Evolutionary conservation across 2,888 invertebrate species (phyloP).

Genomic region (Sinelater perroti): DNA sequence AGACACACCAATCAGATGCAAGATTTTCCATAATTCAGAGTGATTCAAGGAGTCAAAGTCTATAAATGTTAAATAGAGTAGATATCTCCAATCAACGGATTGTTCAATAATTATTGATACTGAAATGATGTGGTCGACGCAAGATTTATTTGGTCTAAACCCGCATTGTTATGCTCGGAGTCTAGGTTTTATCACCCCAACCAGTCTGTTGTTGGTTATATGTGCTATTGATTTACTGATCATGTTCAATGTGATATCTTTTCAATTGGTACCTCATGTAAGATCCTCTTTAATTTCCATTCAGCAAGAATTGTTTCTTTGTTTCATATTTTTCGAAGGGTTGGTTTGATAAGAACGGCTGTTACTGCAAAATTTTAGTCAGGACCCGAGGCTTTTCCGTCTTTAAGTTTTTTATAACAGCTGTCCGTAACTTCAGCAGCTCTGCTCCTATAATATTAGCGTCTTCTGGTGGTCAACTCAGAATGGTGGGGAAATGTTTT

Average conservation of each 20-base stretch:
- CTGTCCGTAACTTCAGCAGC: neutral
- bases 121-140: no score
- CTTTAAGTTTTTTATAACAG: neutral
- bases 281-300: no score
- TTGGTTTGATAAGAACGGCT: no score
- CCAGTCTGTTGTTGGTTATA: no score
- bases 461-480: slow-evolving; percentile 2
- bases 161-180: no score
- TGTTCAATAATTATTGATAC: no score
- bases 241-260: neutral
- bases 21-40: neutral
- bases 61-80: no score
- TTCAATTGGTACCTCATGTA: neutral
- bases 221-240: neutral
- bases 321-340: no score
- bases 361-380: neutral
- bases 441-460: neutral
- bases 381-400: neutral
- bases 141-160: no score
- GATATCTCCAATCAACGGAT: no score
- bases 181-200: no score
- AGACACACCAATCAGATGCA: slow-evolving; percentile 2
- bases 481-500: neutral
- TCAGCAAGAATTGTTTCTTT: no score
- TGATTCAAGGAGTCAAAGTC: neutral